phyloP scores from a whole-genome alignment of 2,888 invertebrate species.

The Neoascia interrupta region DNA sequence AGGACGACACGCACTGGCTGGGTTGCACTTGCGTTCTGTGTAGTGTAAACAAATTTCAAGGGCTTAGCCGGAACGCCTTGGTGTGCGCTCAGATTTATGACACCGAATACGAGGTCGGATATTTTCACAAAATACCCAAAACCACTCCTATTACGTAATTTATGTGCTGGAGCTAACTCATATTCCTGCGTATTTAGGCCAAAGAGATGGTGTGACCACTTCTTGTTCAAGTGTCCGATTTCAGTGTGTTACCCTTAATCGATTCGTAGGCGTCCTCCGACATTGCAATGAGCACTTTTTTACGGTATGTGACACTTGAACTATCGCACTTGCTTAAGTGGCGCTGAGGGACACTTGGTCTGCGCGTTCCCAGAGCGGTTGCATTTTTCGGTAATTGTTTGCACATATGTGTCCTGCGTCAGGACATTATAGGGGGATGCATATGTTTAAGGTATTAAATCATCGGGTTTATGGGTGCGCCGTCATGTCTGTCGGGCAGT shows the following conservation, averaged over 20 bases:
- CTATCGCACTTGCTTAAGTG: constrained; percentile 68
- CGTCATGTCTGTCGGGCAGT: constrained; percentile 75
- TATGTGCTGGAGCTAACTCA: constrained; percentile 21
- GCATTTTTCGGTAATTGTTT: constrained; percentile 42
- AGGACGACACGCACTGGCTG: constrained; percentile 5
- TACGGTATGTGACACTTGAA: constrained; percentile 43
- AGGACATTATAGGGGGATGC: constrained; percentile 75
- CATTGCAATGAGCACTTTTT: constrained; percentile 39
- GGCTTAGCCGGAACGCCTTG: constrained; percentile 67
- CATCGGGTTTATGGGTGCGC: constrained; percentile 76
- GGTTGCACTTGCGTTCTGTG: too few relatives aligned
- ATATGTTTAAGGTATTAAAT: constrained; percentile 79
- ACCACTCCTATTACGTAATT: constrained; percentile 70
- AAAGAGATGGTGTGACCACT: constrained; percentile 59
- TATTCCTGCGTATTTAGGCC: constrained; percentile 32
- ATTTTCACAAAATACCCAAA: constrained; percentile 68
- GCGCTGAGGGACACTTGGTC: constrained; percentile 63
- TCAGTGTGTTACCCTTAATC: constrained; percentile 64
- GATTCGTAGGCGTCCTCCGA: constrained; percentile 66
- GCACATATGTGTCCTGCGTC: constrained; percentile 49
- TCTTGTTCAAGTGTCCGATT: constrained; percentile 68
- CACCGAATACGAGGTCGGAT: constrained; percentile 64
- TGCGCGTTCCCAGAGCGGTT: constrained; percentile 52
- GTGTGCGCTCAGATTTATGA: constrained; percentile 60
- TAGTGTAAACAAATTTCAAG: constrained; percentile 69